Evolutionary conservation across 2,888 invertebrate genomes (phyloP).

Genomic region (Tetanocera ferruginea): DNA sequence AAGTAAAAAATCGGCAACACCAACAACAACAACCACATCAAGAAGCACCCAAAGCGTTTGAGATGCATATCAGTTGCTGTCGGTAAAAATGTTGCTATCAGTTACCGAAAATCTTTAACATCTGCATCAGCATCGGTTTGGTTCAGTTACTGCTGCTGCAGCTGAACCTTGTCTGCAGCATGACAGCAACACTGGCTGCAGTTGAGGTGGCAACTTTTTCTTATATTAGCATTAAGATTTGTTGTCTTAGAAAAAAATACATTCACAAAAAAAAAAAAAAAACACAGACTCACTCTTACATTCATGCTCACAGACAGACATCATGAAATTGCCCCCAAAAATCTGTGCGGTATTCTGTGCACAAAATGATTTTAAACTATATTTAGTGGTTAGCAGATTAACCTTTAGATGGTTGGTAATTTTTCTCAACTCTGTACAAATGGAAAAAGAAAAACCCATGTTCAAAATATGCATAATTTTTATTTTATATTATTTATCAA

Average conservation of each 20-base stretch:
- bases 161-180: conserved; percentile 1
- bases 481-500: too few relatives aligned
- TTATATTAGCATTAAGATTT: conserved; percentile 33
- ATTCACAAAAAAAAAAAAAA: neutral
- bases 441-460: too few relatives aligned
- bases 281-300: neutral
- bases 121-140: conserved; percentile 47
- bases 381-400: neutral
- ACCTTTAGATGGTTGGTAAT: neutral
- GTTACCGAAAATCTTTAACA: conserved; percentile 49
- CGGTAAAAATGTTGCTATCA: conserved; percentile 45
- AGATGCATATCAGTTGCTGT: conserved; percentile 42
- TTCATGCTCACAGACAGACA: neutral
- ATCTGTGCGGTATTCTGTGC: neutral
- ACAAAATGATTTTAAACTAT: neutral
- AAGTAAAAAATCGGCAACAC: neutral
- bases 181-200: conserved; percentile 29
- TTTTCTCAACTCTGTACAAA: too few relatives aligned
- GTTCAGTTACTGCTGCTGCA: conserved; percentile 9
- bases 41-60: conserved; percentile 13
- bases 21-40: conserved; percentile 17
- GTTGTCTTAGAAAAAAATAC: neutral
- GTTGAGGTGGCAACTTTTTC: conserved; percentile 31
- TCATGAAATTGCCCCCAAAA: neutral
- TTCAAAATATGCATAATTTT: too few relatives aligned